Evolutionary conservation across 1,140 invertebrate genomes (phyloP), one percentile per base, ranked within the genome.

Genomic region (Lineus longissimus): DNA sequence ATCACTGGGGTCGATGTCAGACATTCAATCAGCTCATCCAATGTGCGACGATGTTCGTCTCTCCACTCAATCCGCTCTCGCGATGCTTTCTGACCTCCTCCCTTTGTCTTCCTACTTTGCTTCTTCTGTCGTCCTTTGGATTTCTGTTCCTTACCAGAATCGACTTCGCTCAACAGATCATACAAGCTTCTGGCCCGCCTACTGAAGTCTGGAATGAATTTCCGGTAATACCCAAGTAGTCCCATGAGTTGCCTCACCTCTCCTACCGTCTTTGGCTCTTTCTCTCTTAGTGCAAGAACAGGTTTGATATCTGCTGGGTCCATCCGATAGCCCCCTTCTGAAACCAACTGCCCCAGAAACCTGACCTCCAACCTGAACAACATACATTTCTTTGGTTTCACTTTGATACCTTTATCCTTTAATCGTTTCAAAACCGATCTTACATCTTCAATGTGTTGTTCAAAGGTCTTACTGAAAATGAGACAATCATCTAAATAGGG

Each of bases 201-300:
- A 17, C 77, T 79, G 75, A 70, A 68, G 57, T 75, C 72, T 61
- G 63, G 76, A 27, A 84, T 72, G 63, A 81, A 83, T 62, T 70
- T 66, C 1, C 75, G 45, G 64, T 77, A 78, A 63, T 80, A 84
- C 40, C 76, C 74, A 29, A 78, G 43, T n/a, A 86, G 66, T 1
- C 85, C 85, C 0, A 85, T 31, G 61, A 86, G 82, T 36, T 74
- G 31, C 54, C 79, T 63, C 0, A 85, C 29, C 40, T 83, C 76
- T 33, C 77, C 75, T 6, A 75, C 62, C 57, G 63, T 79, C 54
- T 63, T 73, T 23, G 71, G 69, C 30, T 27, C 30, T 25, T 74
- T 66, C 33, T 65, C 66, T 41, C 70, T 66, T 2, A 85, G 63
- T n/a, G 74, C 72, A 2, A 85, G 63, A 17, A 85, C 78, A 2